Conservation (phyloP, 2,888 invertebrate species). For the Lithophane socia region DNA sequence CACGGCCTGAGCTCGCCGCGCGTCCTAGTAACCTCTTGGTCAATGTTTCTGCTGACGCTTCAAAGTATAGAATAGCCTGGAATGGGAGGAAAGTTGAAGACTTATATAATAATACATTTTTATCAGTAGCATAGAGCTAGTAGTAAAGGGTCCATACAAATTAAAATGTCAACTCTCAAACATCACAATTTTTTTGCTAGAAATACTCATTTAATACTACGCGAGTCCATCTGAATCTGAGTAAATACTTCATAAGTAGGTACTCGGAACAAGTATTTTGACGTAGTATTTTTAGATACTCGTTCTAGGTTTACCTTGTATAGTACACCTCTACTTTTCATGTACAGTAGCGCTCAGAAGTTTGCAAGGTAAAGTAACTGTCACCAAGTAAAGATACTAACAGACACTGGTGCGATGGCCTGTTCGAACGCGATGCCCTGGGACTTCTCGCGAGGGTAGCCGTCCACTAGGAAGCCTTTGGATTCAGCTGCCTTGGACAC, state of each 20-base stretch:
- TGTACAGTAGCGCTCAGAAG: background rate
- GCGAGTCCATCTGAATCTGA: no score
- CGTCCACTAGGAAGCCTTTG: constrained; percentile 97
- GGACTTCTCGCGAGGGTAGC: constrained; percentile 96
- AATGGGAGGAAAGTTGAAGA: background rate
- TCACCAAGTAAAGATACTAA: constrained; percentile 53
- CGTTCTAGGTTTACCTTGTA: no score
- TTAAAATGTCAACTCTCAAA: no score
- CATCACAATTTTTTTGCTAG: no score
- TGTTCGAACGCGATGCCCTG: constrained; percentile 96
- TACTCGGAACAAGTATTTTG: background rate
- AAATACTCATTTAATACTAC: background rate
- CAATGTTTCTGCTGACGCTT: constrained; percentile 93
- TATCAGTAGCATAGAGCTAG: background rate
- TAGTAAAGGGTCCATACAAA: no score
- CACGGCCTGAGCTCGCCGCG: constrained; percentile 94
- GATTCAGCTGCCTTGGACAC: constrained; percentile 90
- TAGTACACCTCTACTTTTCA: no score
- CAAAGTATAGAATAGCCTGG: constrained; percentile 68
- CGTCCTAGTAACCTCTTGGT: constrained; percentile 93
- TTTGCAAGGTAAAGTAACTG: no score
- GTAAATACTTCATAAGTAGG: no score
- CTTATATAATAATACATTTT: background rate
- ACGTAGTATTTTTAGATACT: background rate
- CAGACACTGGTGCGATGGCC: constrained; percentile 90